Base-by-base conservation (phyloP, 2,797 vertebrate genomes). In the Catharus ustulatus region DNA sequence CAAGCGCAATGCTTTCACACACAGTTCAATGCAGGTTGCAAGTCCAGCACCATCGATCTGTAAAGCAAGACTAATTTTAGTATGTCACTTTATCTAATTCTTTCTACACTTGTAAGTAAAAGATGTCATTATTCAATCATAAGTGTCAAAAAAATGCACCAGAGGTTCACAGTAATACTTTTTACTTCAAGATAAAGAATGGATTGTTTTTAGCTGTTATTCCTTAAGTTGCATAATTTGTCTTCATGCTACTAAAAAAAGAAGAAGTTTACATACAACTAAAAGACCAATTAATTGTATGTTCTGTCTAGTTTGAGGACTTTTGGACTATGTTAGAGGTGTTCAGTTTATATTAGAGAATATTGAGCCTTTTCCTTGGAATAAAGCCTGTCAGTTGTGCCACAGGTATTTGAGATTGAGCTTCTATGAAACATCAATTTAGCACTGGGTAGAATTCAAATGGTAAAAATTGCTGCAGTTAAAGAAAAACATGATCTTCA, bases 21-120 rank as follows among this genome's bases (percentile, higher is more conserved):
- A 99, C 92, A 99, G 97, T 91, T 99, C 99, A 92, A 99, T 98
- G 96, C 99, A 99, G 36, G 98, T 98, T 61, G 98, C 98, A 93
- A 99, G 98, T 89, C 99, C 99, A 97, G 97, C 97, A 73, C 97
- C 97, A 96, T 98, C 98, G 6, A 98, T 98, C 98, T 98, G 94
- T 84, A 96, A 96, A 95, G 81, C 79, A 94, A 38, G 83, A 93
- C 30, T 95, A 43, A 92, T 87, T 89, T 97, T 87, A 97, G 64
- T 96, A 74, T 62, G 15, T 42, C 77, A 79, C 52, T 48, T 82
- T 74, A 91, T 43, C 23, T 11, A 75, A 55, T 15, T 30, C 24
- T 75, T 58, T 43, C 63, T 80, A 3, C 12, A 89, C 18, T 84
- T 85, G 7, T 58, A 94, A 84, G 68, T 42, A 64, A 57, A 68